These are phyloP conservation scores for Cassiopea xamachana DNA, from an alignment of 30 jellyfish, hydroid and myxozoan genomes.

Conservation along the genomic window DNA sequence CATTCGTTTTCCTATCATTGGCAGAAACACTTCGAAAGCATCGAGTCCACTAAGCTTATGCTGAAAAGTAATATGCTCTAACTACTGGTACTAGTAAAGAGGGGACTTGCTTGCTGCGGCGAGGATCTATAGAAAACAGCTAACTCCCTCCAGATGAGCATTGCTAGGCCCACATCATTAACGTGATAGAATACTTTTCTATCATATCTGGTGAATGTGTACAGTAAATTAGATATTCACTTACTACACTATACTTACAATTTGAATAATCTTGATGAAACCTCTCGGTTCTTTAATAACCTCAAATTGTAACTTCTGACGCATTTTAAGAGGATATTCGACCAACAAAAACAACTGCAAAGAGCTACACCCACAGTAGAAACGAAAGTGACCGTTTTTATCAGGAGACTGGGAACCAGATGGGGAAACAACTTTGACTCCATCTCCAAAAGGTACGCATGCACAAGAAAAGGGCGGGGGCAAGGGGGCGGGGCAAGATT, in stretches of 20 bases:
- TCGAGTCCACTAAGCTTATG: no score
- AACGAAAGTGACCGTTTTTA: neutral
- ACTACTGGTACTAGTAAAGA: no score
- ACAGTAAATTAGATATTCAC: neutral
- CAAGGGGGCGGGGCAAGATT: no score
- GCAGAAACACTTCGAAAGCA: no score
- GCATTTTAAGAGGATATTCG: constrained; percentile 28
- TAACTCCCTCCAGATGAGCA: no score
- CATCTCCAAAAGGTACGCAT: no score
- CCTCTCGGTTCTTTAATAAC: constrained; percentile 95
- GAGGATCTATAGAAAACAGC: no score
- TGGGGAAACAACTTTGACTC: neutral
- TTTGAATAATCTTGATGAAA: constrained; percentile 81
- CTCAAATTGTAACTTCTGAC: constrained; percentile 72
- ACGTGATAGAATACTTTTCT: neutral
- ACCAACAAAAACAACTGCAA: neutral
- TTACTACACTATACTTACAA: constrained; percentile 58
- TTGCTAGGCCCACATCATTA: no score
- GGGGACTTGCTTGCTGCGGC: no score
- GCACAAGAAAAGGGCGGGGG: no score
- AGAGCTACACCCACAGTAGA: constrained; percentile 8
- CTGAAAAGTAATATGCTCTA: no score
- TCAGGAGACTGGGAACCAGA: neutral
- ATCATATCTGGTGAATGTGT: neutral
- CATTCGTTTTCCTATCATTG: no score